Base-by-base conservation (phyloP, 2,797 vertebrate genomes). In the Antrozous pallidus region DNA sequence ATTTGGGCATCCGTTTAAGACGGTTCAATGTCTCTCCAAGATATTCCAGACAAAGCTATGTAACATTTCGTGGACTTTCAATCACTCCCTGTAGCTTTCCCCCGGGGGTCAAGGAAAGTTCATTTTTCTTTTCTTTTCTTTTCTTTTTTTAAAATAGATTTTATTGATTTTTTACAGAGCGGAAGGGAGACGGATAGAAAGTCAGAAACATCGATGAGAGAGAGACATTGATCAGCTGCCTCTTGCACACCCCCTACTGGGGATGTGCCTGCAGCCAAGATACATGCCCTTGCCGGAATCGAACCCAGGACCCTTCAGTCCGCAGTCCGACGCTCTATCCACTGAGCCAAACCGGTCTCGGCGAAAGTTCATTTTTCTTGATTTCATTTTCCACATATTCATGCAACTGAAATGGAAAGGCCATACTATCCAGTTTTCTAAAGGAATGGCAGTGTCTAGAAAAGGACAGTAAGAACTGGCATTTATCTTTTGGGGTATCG, bases 1-100 rank as follows among this genome's bases (percentile, higher is more conserved):
- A 82, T 94, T 71, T 90, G 65, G 84, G 67, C 77, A 95, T 67
- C 88, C 82, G 80, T 90, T 85, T 67, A 95, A 79, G 96, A n/a
- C 40, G 74, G 77, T 75, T 97, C 63, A 51, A 42, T 26, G 49
- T 91, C 78, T 56, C 24, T 87, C 89, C 74, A 94, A 10, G 67
- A 51, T 38, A 74, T 89, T 77, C 49, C 45, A 90, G 67, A 79
- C 92, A 90, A 75, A 70, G 74, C 54, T 65, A 81, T 69, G 51
- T 74, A 96, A 93, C 0, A 11, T 40, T 92, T 85, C 38, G 17
- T 0, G 3, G 14, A 28, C 47, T 94, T 93, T 26, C 45, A 95
- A 96, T 91, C 70, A 56, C 0, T 10, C 94, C 91, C 90, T 88
- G 75, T 56, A 90, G 49, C 82, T 47, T 80, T 85, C 65, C 79